Percentiles rank a stretch among this genome's conserved stretches.
Conservation (phyloP, 2,888 invertebrate species). For the Lasioglossum figueresi region DNA sequence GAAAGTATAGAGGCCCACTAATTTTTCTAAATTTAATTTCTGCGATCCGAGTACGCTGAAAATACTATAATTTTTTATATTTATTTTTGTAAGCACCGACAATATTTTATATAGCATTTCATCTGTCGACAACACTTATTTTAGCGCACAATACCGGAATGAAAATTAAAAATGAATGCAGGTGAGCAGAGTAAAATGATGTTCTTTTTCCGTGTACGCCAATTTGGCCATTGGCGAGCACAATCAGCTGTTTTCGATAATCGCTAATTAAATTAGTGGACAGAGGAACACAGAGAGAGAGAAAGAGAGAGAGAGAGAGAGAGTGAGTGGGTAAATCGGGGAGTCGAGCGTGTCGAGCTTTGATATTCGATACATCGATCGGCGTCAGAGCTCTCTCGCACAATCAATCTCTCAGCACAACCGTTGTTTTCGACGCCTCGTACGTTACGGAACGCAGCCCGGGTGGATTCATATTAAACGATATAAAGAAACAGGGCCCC, state of each 20-base stretch:
- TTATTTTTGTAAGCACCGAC: too few species aligned
- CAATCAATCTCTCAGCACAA: slow-evolving; percentile 77
- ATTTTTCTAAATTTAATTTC: background rate
- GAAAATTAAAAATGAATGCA: background rate
- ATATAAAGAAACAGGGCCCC: slow-evolving; percentile 80
- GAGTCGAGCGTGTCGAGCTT: background rate
- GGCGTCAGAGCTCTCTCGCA: slow-evolving; percentile 56
- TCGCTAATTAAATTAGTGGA: background rate
- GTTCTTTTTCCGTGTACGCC: background rate
- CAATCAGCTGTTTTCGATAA: background rate
- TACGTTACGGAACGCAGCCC: slow-evolving; percentile 62
- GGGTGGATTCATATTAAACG: slow-evolving; percentile 81
- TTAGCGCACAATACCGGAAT: background rate
- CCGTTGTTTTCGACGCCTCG: slow-evolving; percentile 76
- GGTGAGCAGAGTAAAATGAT: background rate
- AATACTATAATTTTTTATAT: background rate
- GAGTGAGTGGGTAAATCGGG: background rate
- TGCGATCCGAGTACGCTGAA: background rate
- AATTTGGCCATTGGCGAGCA: background rate
- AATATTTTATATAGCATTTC: background rate
- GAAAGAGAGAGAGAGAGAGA: background rate
- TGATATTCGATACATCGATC: slow-evolving; percentile 21
- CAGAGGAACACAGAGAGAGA: background rate
- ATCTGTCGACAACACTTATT: background rate
- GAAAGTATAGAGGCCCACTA: background rate